Base-by-base conservation (phyloP, 2,113 vertebrate genomes). In the Lipophrys pholis region DNA sequence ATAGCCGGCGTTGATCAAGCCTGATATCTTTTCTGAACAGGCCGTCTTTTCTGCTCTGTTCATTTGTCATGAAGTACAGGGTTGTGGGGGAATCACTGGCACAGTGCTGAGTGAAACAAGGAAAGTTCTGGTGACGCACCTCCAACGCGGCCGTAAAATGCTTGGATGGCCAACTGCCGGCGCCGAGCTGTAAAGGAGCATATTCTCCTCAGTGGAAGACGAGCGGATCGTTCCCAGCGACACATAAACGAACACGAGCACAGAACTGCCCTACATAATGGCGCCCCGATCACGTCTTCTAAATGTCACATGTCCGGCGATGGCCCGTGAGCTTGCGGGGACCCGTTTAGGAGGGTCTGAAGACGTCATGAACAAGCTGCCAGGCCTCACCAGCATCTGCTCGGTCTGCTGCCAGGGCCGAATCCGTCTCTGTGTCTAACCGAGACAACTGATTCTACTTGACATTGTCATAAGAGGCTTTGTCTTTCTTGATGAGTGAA, bases 261-360 rank as follows among this genome's bases (percentile, higher is more conserved):
- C 40, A 56, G 15, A 42, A 17, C 4, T 57, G 56, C 14, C 41
- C 56, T 69, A 62, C 66, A 61, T 77, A 77, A 63, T 62, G 77
- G 75, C 9, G 65, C 62, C 57, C 48, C 8, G 9, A 57, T 76
- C 76, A 64, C 82, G 80, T 84, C 70, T 64, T 78, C 78, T 84
- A 88, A 85, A 82, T 82, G 84, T 80, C 77, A 85, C 53, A 21
- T 11, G 7, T 43, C 52, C 46, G 52, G 49, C 12, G 7, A 51
- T 16, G 66, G 71, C 69, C 48, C 1, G 40, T 15, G 21, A 77
- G 74, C 64, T 61, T 66, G 51, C 54, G 59, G 21, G 53, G 52
- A 54, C 67, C 39, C 48, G 42, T 82, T 81, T 40, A 54, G 61
- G 53, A 78, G 67, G 45, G 53, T 83, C 78, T 53, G 61, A 76